Base-by-base conservation (phyloP, 1,140 invertebrate genomes). In the Apocrypta bakeri region DNA sequence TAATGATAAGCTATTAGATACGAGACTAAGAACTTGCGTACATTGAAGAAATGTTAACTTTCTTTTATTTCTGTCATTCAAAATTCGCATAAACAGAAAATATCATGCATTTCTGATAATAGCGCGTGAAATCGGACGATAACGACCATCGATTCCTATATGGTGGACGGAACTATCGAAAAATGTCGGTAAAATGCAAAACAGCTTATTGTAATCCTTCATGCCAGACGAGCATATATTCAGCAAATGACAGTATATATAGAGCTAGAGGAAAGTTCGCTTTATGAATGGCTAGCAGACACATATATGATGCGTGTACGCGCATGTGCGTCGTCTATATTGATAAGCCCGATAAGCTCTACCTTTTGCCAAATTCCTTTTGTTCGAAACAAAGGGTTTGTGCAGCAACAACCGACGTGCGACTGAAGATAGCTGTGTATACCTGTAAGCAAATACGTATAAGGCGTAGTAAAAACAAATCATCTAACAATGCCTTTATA, bases 341-440 rank as follows among this genome's bases (percentile, higher is more conserved):
- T 82, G 73, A 82, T 82, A 82, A 82, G 72, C 25, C 42, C 73
- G 64, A 82, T 82, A 82, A 75, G 80, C 63, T 27, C 27, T 71
- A 42, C 37, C 79, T 81, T 82, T 82, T 9, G 37, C 33, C 71
- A 0, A n/a, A 40, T 11, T 27, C 63, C 80, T 82, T 68, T 76
- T 82, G 73, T 77, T 77, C 25, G 17, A 61, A 77, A 82, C 73
- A 82, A 82, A 76, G 73, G 71, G 2, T 21, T 17, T 56, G 48
- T n/a, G 17, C 1, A 21, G 11, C 25, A 3, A 6, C 72, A 8
- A 12, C 21, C 14, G 14, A 21, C 17, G 29, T 1, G 27, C 63
- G 9, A 9, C 33, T 2, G 33, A 37, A 37, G 3, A 9, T 37
- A 37, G 33, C 33, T n/a, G 33, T 37, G 9, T 37, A 37, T 9